Evolutionary conservation across 37 sponge, comb jelly and placozoan genomes (phyloP), one percentile per base, ranked within the genome.

Genomic region (Ephydatia muelleri): DNA sequence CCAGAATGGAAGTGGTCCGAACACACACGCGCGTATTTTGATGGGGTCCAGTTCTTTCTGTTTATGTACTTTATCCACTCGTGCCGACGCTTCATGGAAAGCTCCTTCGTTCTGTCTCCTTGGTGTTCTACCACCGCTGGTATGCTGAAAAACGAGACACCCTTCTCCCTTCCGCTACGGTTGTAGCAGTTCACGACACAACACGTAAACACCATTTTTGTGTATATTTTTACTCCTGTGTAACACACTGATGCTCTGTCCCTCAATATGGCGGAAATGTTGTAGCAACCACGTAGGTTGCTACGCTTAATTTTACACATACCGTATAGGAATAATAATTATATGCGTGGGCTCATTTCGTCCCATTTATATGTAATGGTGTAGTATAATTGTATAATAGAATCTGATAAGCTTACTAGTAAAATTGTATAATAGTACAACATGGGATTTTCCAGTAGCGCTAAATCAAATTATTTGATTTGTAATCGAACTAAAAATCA

Each of bases 11-110:
- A 71, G 32, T 71, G 72, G 32, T 71, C 72, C 14, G 32, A 31
- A 14, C 72, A 71, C 32, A 71, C 72, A 25, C 72, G 72, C 13
- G 72, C 30, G 16, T 31, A 71, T 34, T 11, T 34, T 21, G 72
- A 71, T 13, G 72, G 72, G 14, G 72, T 34, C 72, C 72, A 71
- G 72, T 71, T 71, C 21, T 5, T 71, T 71, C 72, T 71, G 23
- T 71, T 71, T 31, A 71, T 71, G 30, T 28, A 14, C 32, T 31
- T 3, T 34, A 71, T 31, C 72, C 72, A 71, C 30, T 34, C 32
- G 16, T 6, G 12, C 21, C 72, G 30, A 34, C 72, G 30, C 72
- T 71, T 31, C 30, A 33, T 1, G 12, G 72, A 71, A 14, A 71
- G 32, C 5, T 71, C 21, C 32, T 71, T 71, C 12, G 72, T 71